A percentile compares a stretch with the other conserved stretches of the same genome.
Evolutionary conservation across 35 echinoderm and acorn worm species (phyloP).

Genomic region (Diadema setosum): DNA sequence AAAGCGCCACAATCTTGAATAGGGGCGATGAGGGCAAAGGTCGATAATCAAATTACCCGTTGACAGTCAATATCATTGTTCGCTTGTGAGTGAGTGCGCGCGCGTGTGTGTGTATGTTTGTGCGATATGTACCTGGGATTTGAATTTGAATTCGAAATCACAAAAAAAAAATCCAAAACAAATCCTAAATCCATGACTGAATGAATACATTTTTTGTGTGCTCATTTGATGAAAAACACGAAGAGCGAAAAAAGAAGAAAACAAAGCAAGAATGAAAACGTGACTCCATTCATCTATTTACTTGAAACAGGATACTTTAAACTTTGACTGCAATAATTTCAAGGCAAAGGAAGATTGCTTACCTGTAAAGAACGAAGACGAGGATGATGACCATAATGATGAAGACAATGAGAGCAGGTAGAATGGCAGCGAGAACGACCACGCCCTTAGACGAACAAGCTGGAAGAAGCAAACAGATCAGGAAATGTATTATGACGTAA

Average conservation of each 20-base stretch:
- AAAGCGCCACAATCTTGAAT: too few relatives aligned
- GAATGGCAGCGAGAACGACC: slow-evolving; percentile 10
- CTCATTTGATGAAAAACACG: background rate
- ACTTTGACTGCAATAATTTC: too few relatives aligned
- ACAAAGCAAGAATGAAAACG: background rate
- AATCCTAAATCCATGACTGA: background rate
- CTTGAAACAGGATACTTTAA: background rate
- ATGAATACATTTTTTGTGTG: background rate
- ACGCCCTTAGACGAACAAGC: slow-evolving; percentile 29
- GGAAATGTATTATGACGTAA: too few relatives aligned
- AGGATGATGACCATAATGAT: slow-evolving; percentile 56
- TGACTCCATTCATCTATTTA: background rate
- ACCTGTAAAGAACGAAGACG: background rate
- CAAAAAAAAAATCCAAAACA: background rate
- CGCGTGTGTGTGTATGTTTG: too few relatives aligned
- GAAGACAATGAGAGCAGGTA: slow-evolving; percentile 36
- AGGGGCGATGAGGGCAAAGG: too few relatives aligned
- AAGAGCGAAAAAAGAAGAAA: background rate
- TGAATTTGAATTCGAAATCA: too few relatives aligned
- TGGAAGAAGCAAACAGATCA: background rate
- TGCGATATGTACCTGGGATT: too few relatives aligned
- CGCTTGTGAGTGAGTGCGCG: too few relatives aligned
- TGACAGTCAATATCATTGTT: too few relatives aligned
- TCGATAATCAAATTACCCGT: too few relatives aligned
- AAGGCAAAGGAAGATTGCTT: too few relatives aligned